Evolutionary conservation across 2,113 vertebrate species (phyloP), one percentile per base, ranked within the genome.

Genomic region (Brienomyrus brachyistius): DNA sequence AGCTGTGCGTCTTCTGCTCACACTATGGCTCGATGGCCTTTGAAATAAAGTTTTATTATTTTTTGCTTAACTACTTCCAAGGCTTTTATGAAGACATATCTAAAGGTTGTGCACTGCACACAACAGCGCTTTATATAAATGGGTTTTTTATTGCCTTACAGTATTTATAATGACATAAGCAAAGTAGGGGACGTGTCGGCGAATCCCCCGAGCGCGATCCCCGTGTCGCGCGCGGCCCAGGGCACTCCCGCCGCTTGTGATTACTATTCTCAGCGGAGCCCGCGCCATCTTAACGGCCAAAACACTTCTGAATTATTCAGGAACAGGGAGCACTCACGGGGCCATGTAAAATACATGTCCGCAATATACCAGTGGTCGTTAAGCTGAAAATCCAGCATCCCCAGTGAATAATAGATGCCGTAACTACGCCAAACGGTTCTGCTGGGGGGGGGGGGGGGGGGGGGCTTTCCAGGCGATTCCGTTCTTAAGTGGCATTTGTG

Each of bases 231-330:
- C 2, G 43, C n/a, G 8, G 85, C 27, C 85, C 47, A 21, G n/a
- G 56, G 31, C 51, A 35, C 48, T 17, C 27, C 48, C n/a, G 17
- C 48, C 10, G n/a, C 23, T 40, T 4, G 48, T 3, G 45, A 35
- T 54, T 40, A 17, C 85, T 5, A 21, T 21, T 87, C 23, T 35
- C 51, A 31, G 27, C 2, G n/a, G 27, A 9, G 51, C 51, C 13
- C 8, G 0, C n/a, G 1, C 85, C 11, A 4, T 9, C 3, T 31
- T 56, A 54, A 23, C 27, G 5, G 19, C 85, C 31, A 11, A 87
- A 87, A 48, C 13, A 17, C 31, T 87, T 51, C 85, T 87, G 51
- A 52, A 87, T 87, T 87, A 87, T 87, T 87, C 50, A 87, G 31
- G 15, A 54, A 31, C 51, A 11, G 85, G 85, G 84, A 52, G 5